These are phyloP conservation scores for Lithobates sylvaticus DNA, from an alignment of 2,797 vertebrate genomes.

Conservation along the genomic window DNA sequence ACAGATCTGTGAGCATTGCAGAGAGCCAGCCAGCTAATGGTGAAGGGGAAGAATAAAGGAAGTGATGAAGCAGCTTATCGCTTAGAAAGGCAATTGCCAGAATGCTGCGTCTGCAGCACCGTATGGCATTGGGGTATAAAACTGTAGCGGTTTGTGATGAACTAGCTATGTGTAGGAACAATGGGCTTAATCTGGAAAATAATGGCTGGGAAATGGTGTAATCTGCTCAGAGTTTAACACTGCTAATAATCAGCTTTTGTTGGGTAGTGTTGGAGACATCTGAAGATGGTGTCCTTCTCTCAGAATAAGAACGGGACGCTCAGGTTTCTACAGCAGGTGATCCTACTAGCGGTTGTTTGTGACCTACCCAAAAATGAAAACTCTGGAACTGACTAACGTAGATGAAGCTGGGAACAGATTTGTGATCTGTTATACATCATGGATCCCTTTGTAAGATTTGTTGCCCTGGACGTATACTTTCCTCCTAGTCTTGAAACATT, in stretches of 20 bases:
- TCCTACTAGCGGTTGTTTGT: background rate
- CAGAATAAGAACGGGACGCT: background rate
- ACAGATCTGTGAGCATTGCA: slow-evolving; percentile 23
- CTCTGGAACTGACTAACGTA: background rate
- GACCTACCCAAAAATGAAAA: no score
- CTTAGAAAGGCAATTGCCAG: slow-evolving; percentile 64
- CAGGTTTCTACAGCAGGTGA: background rate
- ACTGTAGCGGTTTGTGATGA: slow-evolving; percentile 65
- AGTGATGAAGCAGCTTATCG: slow-evolving; percentile 60
- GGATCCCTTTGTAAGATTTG: background rate
- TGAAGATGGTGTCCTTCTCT: background rate
- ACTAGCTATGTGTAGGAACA: slow-evolving; percentile 60
- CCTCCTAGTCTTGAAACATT: background rate
- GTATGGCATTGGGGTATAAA: slow-evolving; percentile 60
- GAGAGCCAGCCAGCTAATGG: slow-evolving; percentile 55
- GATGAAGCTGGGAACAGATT: background rate
- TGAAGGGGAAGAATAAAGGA: slow-evolving; percentile 58
- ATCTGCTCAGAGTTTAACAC: slow-evolving; percentile 18
- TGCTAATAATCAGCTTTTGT: slow-evolving; percentile 9
- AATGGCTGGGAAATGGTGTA: slow-evolving; percentile 58
- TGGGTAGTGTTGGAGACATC: background rate
- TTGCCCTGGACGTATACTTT: background rate
- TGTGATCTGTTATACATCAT: no score
- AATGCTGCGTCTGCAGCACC: slow-evolving; percentile 64
- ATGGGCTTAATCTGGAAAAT: slow-evolving; percentile 68